Conservation (phyloP, 2,113 vertebrate genomes). For the Percina caprodes region DNA sequence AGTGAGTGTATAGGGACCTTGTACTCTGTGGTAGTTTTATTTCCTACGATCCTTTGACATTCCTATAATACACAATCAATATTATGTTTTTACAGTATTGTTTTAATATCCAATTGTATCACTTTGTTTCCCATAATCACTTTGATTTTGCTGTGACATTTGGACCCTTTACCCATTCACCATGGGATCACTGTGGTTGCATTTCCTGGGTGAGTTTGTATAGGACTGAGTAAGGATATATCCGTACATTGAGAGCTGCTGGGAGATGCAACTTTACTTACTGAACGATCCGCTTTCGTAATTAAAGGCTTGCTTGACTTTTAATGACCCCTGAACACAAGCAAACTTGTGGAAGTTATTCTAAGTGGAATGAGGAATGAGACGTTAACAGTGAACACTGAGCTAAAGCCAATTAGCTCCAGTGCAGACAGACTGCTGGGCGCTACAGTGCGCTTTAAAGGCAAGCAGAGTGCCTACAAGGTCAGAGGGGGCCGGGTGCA, state of each 20-base stretch:
- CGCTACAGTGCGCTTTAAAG: conserved; percentile 63
- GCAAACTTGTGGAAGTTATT: conserved; percentile 78
- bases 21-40: neutral
- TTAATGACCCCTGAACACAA: conserved; percentile 80
- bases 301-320: conserved; percentile 80
- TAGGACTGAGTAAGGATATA: neutral
- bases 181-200: neutral
- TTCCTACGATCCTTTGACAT: neutral
- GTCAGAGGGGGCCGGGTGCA: conserved; percentile 48
- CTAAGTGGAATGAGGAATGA: conserved; percentile 80
- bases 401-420: conserved; percentile 76
- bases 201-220: neutral
- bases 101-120: neutral
- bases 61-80: neutral
- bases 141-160: neutral
- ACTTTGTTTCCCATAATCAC: neutral
- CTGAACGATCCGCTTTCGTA: conserved; percentile 63
- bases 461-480: conserved; percentile 61
- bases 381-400: conserved; percentile 72
- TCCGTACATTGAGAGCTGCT: conserved; percentile 28
- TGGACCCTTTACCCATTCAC: neutral
- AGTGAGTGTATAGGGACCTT: neutral
- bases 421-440: conserved; percentile 76
- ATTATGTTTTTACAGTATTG: neutral
- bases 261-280: conserved; percentile 72